A percentile compares a stretch with the other conserved stretches of the same genome.
These are phyloP conservation scores for Sinella curviseta DNA, from an alignment of 1,140 invertebrate genomes.

Conservation along the genomic window DNA sequence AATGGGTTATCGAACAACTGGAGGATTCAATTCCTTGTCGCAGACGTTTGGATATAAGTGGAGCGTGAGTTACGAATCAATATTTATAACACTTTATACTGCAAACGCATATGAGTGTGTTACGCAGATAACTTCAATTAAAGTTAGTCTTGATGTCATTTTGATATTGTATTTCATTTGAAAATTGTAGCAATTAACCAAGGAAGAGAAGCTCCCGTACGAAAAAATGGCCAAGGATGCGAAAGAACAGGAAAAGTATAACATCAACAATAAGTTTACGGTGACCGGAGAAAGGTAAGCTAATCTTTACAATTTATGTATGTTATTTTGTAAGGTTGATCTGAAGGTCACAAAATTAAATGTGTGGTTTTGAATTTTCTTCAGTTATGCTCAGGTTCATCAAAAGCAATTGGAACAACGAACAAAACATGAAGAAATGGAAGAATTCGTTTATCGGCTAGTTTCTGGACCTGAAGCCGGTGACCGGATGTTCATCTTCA, in stretches of 20 bases:
- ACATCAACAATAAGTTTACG: conserved; percentile 47
- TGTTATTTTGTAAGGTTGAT: too few species aligned
- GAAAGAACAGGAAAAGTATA: conserved; percentile 44
- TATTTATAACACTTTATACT: background rate
- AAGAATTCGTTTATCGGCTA: conserved; percentile 12
- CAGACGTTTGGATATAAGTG: background rate
- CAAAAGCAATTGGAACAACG: background rate
- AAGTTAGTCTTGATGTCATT: background rate
- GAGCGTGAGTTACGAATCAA: background rate
- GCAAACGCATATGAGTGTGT: too few species aligned
- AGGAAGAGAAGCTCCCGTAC: conserved; percentile 38
- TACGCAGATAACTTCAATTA: too few species aligned
- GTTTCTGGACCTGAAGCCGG: background rate
- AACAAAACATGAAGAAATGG: background rate
- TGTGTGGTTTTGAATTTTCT: background rate
- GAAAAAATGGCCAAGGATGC: conserved; percentile 42
- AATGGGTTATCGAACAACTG: conserved; percentile 38
- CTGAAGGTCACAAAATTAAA: too few species aligned
- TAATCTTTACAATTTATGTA: background rate
- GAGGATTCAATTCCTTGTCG: conserved; percentile 25
- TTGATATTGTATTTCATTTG: background rate
- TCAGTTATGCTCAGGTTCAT: conserved; percentile 36
- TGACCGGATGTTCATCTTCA: conserved; percentile 30
- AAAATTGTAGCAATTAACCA: conserved; percentile 37
- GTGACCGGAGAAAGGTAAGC: conserved; percentile 43